Evolutionary conservation across 2,113 vertebrate species (phyloP).

Genomic region (Turdus rufiventris): DNA sequence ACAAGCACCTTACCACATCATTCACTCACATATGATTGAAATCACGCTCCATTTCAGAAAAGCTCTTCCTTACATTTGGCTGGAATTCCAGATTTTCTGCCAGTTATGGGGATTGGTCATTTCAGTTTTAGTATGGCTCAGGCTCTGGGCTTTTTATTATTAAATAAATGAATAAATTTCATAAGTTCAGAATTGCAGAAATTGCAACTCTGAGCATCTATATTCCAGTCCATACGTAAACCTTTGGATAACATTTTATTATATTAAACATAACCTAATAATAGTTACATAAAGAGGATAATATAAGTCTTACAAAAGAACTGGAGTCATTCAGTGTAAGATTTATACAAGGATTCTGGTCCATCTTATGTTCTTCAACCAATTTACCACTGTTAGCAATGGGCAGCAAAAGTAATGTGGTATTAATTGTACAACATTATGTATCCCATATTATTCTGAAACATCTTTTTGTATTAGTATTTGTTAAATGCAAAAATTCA

Average conservation of each 20-base stretch:
- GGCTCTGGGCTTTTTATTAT: not conserved
- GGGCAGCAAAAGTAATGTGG: not conserved
- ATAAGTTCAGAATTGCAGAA: not conserved
- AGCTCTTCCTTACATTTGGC: not conserved
- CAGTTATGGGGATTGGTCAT: not conserved
- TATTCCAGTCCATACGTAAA: not conserved
- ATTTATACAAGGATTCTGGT: not conserved
- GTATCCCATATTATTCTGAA: not conserved
- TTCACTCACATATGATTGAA: slow-evolving; percentile 32
- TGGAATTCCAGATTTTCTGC: not conserved
- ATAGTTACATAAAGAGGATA: not conserved
- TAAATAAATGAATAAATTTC: not conserved
- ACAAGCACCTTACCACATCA: not conserved
- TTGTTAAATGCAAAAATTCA: not conserved
- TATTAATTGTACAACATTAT: not conserved
- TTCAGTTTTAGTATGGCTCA: not conserved
- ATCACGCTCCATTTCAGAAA: slow-evolving; percentile 11
- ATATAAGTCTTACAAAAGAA: not conserved
- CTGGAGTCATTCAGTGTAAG: not conserved
- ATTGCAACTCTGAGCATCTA: not conserved
- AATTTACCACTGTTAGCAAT: not conserved
- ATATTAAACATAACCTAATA: not conserved
- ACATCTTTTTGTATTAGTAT: not conserved
- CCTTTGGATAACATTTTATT: not conserved
- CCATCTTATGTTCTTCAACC: not conserved